Conservation (phyloP, 1,140 invertebrate species). For the Oscheius sp. region DNA sequence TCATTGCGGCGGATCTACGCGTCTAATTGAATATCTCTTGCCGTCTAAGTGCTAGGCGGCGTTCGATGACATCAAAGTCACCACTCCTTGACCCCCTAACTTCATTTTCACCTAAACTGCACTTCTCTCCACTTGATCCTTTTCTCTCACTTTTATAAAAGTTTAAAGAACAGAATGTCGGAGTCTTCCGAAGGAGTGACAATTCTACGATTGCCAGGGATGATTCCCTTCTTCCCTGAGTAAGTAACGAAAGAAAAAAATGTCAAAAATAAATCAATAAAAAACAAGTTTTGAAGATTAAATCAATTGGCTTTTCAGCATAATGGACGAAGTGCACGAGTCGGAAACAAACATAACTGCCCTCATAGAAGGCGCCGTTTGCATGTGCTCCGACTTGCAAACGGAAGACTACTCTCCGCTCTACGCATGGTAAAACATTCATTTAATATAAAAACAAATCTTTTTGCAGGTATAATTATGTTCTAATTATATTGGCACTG, state of each 20-base stretch:
- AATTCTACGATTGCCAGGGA: neutral
- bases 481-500: slow-evolving; percentile 55
- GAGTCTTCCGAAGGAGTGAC: neutral
- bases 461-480: slow-evolving; percentile 49
- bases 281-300: too few species aligned
- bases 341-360: neutral
- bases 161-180: neutral
- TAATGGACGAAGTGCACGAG: slow-evolving; percentile 1
- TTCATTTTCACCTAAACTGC: neutral
- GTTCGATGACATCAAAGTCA: too few species aligned
- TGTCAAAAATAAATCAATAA: too few species aligned
- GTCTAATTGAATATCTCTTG: neutral
- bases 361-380: slow-evolving; percentile 40
- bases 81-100: too few species aligned
- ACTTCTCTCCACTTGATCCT: neutral
- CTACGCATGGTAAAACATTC: slow-evolving; percentile 50
- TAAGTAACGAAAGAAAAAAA: neutral
- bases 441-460: neutral
- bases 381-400: slow-evolving; percentile 51
- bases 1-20: neutral
- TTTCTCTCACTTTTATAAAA: neutral
- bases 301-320: too few species aligned
- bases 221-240: slow-evolving; percentile 5
- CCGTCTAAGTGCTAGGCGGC: neutral
- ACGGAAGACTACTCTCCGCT: slow-evolving; percentile 60